Base-by-base conservation (phyloP, 2,113 vertebrate genomes). In the Microtus montanus region DNA sequence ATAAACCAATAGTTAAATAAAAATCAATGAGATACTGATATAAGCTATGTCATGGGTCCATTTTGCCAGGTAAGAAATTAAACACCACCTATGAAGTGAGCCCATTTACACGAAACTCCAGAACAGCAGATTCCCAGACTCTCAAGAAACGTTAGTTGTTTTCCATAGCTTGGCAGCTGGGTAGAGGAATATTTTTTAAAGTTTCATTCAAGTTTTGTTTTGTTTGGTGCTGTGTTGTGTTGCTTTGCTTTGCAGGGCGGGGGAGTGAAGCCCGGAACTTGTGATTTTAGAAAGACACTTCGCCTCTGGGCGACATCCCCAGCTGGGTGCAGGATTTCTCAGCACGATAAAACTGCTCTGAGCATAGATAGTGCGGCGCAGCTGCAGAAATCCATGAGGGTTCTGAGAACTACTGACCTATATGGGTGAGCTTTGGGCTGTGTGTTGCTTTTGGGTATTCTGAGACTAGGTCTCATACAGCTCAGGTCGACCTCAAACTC, bases 331-430 rank as follows among this genome's bases (percentile, higher is more conserved):
- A 89, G n/a, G 3, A 33, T 78, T 96, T 93, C 54, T 94, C 73
- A 10, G 35, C 33, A 52, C 17, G 19, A 89, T 44, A 85, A 95
- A 95, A 95, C 75, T 87, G 26, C 77, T 87, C 96, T 92, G 82
- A 93, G 89, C 47, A 85, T 80, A 63, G 26, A 61, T 63, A 33
- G 19, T 77, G 54, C 7, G 8, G 13, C 19, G 86, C 44, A 71
- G 63, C 3, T 78, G 66, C 82, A 91, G 13, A 92, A 83, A 86
- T 94, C 66, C 44, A 7, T 74, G 38, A 85, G 47, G 63, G 14
- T 8, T 66, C 4, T 49, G 63, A 92, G 94, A 84, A 17, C 9
- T 28, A 78, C 6, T 66, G 3, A 94, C 77, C 12, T 85, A 3
- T 77, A 41, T 33, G 41, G 49, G 13, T 58, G 24, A 38, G 22